Evolutionary conservation across 2,888 invertebrate genomes (phyloP).

Genomic region (Drosophila buzzatii): DNA sequence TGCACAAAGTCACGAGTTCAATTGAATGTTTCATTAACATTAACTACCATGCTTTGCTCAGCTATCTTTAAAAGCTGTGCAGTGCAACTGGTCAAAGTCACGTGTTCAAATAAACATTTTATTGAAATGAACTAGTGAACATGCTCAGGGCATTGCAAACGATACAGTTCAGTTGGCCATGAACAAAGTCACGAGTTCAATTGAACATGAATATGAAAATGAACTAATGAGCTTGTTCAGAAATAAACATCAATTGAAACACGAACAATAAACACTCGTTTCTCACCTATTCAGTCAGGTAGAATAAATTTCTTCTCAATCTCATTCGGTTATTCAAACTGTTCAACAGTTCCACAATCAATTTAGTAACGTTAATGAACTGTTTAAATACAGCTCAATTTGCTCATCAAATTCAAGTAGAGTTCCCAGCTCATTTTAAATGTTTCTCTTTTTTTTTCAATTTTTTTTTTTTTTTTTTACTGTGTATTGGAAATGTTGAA

Average conservation of each 20-base stretch:
- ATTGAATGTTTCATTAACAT: neutral
- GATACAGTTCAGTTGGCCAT: no score
- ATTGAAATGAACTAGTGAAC: neutral
- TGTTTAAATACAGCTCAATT: neutral
- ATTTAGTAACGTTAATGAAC: neutral
- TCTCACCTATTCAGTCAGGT: neutral
- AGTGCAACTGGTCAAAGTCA: no score
- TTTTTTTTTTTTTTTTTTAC: neutral
- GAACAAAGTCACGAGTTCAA: neutral
- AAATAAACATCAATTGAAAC: neutral
- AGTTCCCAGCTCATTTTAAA: neutral
- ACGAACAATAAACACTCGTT: neutral
- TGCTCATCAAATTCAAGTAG: neutral
- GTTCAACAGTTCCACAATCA: neutral
- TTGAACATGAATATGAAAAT: neutral
- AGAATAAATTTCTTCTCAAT: neutral
- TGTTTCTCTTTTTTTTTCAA: neutral
- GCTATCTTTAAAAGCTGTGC: neutral
- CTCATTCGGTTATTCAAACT: neutral
- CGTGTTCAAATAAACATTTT: neutral
- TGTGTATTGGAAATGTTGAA: conserved; percentile 1
- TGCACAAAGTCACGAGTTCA: neutral
- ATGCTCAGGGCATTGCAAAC: neutral
- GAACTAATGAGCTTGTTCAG: neutral
- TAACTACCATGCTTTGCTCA: neutral